Conservation (phyloP, 2,888 invertebrate species). For the Drosophila hamatofila region DNA sequence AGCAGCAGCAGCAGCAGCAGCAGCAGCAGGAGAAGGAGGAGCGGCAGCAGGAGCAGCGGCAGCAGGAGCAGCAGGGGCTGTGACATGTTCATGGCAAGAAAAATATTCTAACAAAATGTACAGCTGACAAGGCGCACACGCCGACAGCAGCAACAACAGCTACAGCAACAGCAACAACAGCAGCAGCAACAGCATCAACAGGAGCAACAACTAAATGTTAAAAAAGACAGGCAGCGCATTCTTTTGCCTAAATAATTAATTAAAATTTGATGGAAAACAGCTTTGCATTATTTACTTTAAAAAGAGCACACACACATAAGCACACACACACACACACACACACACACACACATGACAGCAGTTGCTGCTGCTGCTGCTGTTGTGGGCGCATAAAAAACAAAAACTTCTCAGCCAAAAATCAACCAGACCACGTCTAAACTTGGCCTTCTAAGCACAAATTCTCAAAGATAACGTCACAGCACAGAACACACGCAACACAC, state of each 20-base stretch:
- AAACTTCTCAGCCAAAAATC: slow-evolving; percentile 42
- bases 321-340: slow-evolving; percentile 35
- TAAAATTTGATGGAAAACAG: slow-evolving; percentile 85
- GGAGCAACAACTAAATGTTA: slow-evolving; percentile 14
- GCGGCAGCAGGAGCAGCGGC: background rate
- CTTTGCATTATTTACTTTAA: slow-evolving; percentile 84
- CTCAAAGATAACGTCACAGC: slow-evolving; percentile 57
- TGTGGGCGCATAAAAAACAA: slow-evolving; percentile 29
- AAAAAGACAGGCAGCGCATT: slow-evolving; percentile 55
- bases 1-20: background rate
- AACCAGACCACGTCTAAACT: slow-evolving; percentile 62
- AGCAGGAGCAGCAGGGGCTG: slow-evolving; percentile 20
- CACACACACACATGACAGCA: slow-evolving; percentile 30
- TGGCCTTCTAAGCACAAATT: slow-evolving; percentile 64
- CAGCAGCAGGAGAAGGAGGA: background rate
- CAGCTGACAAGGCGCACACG: slow-evolving; percentile 57
- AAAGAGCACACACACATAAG: slow-evolving; percentile 61
- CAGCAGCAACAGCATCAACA: slow-evolving; percentile 15
- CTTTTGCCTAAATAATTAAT: slow-evolving; percentile 84
- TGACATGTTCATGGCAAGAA: slow-evolving; percentile 51
- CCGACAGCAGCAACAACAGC: background rate
- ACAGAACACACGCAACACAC: slow-evolving; percentile 36
- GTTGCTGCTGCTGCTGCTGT: slow-evolving; percentile 29
- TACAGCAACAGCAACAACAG: slow-evolving; percentile 16
- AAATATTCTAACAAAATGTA: slow-evolving; percentile 46